Base-by-base conservation (phyloP, 2,797 vertebrate species). In the Fistularia commersonii region DNA sequence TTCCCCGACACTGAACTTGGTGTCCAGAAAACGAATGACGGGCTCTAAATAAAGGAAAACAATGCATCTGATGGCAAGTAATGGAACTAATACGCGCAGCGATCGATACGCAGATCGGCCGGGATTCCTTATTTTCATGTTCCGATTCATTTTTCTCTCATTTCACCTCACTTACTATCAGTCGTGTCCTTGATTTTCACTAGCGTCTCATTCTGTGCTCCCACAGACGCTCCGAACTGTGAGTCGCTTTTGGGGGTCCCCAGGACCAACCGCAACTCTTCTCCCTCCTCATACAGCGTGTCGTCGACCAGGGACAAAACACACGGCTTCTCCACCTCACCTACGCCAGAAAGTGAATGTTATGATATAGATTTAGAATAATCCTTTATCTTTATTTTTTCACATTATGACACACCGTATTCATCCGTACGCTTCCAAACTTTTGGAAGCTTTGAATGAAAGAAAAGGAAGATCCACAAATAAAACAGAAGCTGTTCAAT, bases 221-320 rank as follows among this genome's bases (percentile, higher is more conserved):
- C 96, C 42, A 97, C 31, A 2, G 91, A 90, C 3, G 95, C 95
- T 10, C 95, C 96, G n/a, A 92, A 95, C 11, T 83, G 84, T 0
- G 93, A 93, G 56, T 85, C 87, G 51, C 96, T 95, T 64, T 69
- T 91, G 0, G 95, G 91, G 15, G 66, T 90, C 8, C 95, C 96
- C 8, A 98, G 87, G 44, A 98, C 92, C 60, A 98, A 81, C 32
- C 95, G 89, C 11, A 98, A 86, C 32, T 97, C 95, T 45, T 98
- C 94, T 1, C 82, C 88, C 6, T 93, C 94, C 79, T 98, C 96
- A 0, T 93, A 90, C 40, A 94, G 54, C 0, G 61, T 67, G 56
- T 98, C 94, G 11, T 98, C 94, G 64, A 91, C 76, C 67, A 98
- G 82, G 8, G 85, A 83, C 51, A 98, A 70, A 4, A 80, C 36